Base-by-base conservation (phyloP, 37 sponge, comb jelly and placozoan genomes). In the Lycopodina hypogea region DNA sequence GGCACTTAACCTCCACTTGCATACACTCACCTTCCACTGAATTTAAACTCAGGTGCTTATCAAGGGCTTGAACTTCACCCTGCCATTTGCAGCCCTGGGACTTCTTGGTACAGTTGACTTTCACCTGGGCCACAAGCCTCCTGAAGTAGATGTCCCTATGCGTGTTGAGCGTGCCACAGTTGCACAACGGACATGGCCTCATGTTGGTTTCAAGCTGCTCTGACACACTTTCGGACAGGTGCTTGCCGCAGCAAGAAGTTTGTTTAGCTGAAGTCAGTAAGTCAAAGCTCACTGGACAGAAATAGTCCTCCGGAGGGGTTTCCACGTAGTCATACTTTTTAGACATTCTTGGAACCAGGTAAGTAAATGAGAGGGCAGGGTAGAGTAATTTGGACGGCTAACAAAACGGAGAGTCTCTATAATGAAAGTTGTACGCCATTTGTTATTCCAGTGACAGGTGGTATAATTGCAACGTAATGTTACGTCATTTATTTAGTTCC, bases 41-140 rank as follows among this genome's bases (percentile, higher is more conserved):
- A 0, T 30, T 55, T 18, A 58, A 32, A 37, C 56, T 36, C 68
- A 75, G 34, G 48, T 86, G 87, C 33, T 68, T 28, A 3, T 74
- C 69, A 0, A 80, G 52, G 7, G 56, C 45, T 11, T 53, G 59
- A 11, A 86, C 23, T 33, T 79, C 74, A 28, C 87, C 87, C 2
- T n/a, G 35, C 87, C 87, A 86, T 36, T 56, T 22, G 55, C 87
- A 86, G 14, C 87, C 87, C 14, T 2, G 14, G 28, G 30, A 35
- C 33, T 37, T 63, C 50, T 75, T 33, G 24, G 42, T 8, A 36
- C 87, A 86, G n/a, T 60, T 39, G 22, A 86, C 75, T 38, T 76
- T 12, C 0, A 80, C 35, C 36, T 67, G 67, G 8, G 66, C 74
- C 21, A 86, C 37, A 18, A 42, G 9, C 3, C 67, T 42, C 67